These are phyloP conservation scores for Lagodon rhomboides DNA, from an alignment of 2,797 vertebrate species.

Conservation along the genomic window DNA sequence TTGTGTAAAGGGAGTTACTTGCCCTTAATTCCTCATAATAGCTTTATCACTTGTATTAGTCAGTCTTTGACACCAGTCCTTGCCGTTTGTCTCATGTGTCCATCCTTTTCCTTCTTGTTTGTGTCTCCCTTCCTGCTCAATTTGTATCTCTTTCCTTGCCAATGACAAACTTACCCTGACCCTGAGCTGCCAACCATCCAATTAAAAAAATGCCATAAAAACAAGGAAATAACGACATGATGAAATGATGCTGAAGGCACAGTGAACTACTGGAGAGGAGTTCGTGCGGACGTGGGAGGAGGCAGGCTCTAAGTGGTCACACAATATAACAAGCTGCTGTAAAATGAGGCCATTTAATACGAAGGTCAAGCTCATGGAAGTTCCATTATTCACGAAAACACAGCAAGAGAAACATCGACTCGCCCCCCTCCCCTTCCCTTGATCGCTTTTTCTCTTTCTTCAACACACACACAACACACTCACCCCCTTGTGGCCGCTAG, in stretches of 20 bases:
- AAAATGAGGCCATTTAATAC: constrained; percentile 46
- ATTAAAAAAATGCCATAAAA: constrained; percentile 34
- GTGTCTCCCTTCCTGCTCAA: background rate
- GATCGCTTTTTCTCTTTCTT: background rate
- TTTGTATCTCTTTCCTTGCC: constrained; percentile 2
- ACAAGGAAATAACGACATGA: constrained; percentile 1
- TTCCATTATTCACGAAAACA: constrained; percentile 41
- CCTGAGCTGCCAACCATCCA: constrained; percentile 10
- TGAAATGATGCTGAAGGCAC: constrained; percentile 34
- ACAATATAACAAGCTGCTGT: constrained; percentile 43
- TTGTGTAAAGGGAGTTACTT: too few relatives aligned
- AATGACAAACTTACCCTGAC: constrained; percentile 9
- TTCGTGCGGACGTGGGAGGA: constrained; percentile 22
- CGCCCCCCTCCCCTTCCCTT: background rate
- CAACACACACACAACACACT: constrained; percentile 46
- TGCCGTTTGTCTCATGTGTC: too few relatives aligned
- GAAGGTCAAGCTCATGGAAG: constrained; percentile 49
- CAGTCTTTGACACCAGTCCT: too few relatives aligned
- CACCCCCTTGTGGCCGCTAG: constrained; percentile 82
- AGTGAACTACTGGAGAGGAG: constrained; percentile 8
- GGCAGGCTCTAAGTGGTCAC: constrained; percentile 38
- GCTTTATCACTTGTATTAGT: too few relatives aligned
- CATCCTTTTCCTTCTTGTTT: background rate
- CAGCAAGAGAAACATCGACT: constrained; percentile 20
- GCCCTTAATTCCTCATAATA: too few relatives aligned